Base-by-base conservation (phyloP, 2,888 invertebrate species). In the Drosophila pseudotakahashii region DNA sequence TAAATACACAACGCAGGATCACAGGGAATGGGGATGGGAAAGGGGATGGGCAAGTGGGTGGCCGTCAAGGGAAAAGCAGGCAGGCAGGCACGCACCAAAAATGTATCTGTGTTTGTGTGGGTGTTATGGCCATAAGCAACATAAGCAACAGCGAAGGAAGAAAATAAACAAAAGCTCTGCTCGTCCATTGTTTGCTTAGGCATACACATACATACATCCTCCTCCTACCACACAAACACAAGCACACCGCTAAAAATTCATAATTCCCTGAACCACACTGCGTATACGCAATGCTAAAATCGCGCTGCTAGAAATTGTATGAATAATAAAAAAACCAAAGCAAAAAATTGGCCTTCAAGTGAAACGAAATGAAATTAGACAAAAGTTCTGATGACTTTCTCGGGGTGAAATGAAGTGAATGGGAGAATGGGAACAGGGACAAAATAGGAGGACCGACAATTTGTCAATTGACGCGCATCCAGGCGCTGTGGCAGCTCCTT, bases 351-450 rank as follows among this genome's bases (percentile, higher is more conserved):
- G 74, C 76, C 80, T 83, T 62, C 81, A 75, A 86, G 78, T 78
- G 80, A 83, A 75, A 77, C 76, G 81, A 86, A 80, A 82, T 78
- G 73, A 83, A 82, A 82, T 82, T 86, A 82, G 87, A 84, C 83
- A 75, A 48, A 67, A 81, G 76, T 73, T 72, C 50, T 57, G 75
- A 73, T 63, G 73, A 72, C 73, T 42, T 42, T 16, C 42, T 16
- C 19, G 30, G 30, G 30, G 30, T 7, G 30, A 30, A 30, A 7
- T 7, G 7, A 30, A 30, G 30, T 30, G 30, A 34, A 11, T 34
- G 41, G n/a, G n/a, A 19, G 19, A 19, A 19, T 19, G 19, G 19
- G 19, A 19, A 19, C 19, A 19, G 19, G 16, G 42, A 19, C 30
- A 19, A 6, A 19, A 32, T 30, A 23, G 58, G 37, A 32, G 62